Conservation (phyloP, 2,888 invertebrate genomes). For the Meiosimyza platycephala region DNA sequence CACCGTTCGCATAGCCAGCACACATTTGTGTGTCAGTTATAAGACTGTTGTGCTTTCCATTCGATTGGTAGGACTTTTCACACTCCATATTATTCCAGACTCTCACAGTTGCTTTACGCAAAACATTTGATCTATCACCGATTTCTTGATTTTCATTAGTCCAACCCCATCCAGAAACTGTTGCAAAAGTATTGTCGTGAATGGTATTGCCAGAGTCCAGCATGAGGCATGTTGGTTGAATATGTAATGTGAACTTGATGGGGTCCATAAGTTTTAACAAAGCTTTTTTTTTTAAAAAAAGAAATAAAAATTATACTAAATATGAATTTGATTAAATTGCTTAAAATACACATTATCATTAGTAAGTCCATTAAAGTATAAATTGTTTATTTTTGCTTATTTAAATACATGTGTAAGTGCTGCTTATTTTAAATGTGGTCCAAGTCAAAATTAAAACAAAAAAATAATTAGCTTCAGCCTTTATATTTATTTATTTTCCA, state of each 20-base stretch:
- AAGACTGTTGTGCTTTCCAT: constrained; percentile 77
- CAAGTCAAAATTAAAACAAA: too few relatives aligned
- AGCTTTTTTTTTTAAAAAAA: constrained; percentile 69
- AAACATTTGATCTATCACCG: constrained; percentile 76
- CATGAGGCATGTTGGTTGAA: constrained; percentile 82
- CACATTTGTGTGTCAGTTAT: constrained; percentile 83
- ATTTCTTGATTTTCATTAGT: constrained; percentile 78
- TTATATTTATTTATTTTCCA: too few relatives aligned
- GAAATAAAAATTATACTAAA: not conserved
- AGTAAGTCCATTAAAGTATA: not conserved
- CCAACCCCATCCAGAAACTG: constrained; percentile 90
- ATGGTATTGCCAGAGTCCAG: constrained; percentile 57
- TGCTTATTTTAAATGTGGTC: too few relatives aligned
- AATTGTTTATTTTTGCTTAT: too few relatives aligned
- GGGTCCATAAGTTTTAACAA: constrained; percentile 76
- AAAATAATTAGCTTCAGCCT: too few relatives aligned
- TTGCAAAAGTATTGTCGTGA: constrained; percentile 68
- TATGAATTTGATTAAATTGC: not conserved
- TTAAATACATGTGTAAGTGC: too few relatives aligned
- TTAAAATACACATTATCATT: not conserved
- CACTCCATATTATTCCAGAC: constrained; percentile 81
- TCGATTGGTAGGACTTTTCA: constrained; percentile 79
- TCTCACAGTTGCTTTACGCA: constrained; percentile 83
- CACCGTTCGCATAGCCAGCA: constrained; percentile 86
- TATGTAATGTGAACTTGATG: constrained; percentile 76